phyloP scores from a whole-genome alignment of 2,797 vertebrate species.

The Amniataba percoides region DNA sequence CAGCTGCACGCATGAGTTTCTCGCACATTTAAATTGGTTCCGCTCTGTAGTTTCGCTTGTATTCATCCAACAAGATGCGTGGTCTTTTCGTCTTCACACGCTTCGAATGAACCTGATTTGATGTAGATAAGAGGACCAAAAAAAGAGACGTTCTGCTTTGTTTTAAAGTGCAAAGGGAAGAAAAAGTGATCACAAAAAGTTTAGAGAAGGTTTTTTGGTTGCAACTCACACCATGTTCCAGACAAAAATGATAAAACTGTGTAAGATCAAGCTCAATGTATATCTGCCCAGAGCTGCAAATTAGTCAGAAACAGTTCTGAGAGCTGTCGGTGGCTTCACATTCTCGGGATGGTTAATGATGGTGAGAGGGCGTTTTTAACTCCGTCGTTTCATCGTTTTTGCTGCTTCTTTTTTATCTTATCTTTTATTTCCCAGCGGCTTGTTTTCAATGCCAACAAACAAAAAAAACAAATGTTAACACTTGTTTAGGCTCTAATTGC shows the following conservation, averaged over 20 bases:
- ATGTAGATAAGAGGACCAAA: neutral
- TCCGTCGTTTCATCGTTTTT: too few species aligned
- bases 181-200: neutral
- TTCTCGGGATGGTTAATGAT: neutral
- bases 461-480: neutral
- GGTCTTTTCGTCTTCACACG: neutral
- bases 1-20: neutral
- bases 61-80: neutral
- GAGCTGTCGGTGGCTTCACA: neutral
- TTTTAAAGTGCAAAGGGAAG: neutral
- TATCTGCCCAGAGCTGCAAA: neutral
- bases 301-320: neutral
- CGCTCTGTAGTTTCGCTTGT: neutral
- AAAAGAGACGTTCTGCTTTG: neutral
- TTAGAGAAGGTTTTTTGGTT: neutral
- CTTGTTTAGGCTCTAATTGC: neutral
- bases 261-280: neutral
- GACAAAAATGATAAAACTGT: neutral
- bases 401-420: neutral
- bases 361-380: neutral
- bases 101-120: neutral
- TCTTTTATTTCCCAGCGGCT: neutral
- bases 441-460: constrained; percentile 1
- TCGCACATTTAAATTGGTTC: neutral
- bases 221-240: neutral